Conservation (phyloP, 2,113 vertebrate species). For the Conger conger region DNA sequence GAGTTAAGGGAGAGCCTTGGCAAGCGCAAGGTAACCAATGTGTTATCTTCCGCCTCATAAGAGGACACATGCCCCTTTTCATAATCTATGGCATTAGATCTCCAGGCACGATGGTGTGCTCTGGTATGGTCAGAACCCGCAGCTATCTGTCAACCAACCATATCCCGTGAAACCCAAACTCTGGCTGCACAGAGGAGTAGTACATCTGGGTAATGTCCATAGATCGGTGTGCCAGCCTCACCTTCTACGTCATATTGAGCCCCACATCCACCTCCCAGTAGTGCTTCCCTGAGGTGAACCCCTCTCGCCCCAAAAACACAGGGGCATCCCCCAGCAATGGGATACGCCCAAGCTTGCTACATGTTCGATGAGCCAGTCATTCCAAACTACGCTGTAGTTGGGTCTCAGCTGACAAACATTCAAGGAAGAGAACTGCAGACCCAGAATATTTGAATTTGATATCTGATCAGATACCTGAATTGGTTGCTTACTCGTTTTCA, state of each 20-base stretch:
- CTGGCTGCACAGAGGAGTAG: neutral
- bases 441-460: no score
- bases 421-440: no score
- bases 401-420: neutral
- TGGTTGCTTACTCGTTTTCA: no score
- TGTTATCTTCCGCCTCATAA: no score
- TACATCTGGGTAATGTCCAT: neutral
- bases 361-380: neutral
- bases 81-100: neutral
- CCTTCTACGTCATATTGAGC: neutral
- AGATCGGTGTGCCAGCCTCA: neutral
- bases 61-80: no score
- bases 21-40: no score
- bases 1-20: no score
- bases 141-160: neutral
- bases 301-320: neutral
- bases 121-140: neutral
- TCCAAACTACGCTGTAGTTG: neutral
- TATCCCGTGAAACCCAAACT: neutral
- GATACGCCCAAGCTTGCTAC: neutral
- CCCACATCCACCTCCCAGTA: neutral
- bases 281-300: neutral
- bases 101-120: neutral
- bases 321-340: neutral
- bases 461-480: no score